These are phyloP conservation scores for Philonicus albiceps DNA, from an alignment of 2,888 invertebrate species.

Conservation along the genomic window DNA sequence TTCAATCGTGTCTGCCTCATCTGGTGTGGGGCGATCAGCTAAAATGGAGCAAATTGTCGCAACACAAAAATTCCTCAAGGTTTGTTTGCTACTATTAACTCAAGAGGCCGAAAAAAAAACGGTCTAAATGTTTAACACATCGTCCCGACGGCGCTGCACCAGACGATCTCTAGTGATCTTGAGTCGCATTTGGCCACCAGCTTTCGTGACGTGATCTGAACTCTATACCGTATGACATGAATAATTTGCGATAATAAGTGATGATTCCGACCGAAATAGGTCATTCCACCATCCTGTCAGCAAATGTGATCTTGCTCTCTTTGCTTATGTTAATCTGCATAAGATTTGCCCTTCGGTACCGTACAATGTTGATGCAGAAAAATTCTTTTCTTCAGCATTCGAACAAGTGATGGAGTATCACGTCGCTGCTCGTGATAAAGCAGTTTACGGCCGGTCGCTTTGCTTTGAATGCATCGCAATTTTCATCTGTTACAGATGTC, in stretches of 20 bases:
- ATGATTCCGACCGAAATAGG: not conserved
- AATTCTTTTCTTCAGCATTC: not conserved
- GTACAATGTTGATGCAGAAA: not conserved
- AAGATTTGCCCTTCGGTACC: not conserved
- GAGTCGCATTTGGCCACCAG: not conserved
- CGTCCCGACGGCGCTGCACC: not conserved
- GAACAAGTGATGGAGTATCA: not conserved
- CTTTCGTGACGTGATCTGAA: not conserved
- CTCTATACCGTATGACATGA: not conserved
- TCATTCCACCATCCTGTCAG: not conserved
- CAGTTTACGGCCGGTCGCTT: not conserved
- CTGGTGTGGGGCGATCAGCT: not conserved
- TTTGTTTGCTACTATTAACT: not conserved
- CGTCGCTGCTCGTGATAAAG: not conserved
- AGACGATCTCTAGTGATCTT: not conserved
- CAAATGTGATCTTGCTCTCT: not conserved
- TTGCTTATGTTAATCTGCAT: not conserved
- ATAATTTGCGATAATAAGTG: not conserved
- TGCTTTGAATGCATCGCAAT: not conserved
- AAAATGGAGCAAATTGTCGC: not conserved
- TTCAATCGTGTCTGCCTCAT: not conserved
- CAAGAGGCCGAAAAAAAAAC: not conserved
- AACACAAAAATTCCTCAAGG: not conserved
- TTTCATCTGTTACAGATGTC: not conserved
- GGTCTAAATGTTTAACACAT: not conserved